Base-by-base conservation (phyloP, 2,113 vertebrate species). In the Nematolebias whitei region DNA sequence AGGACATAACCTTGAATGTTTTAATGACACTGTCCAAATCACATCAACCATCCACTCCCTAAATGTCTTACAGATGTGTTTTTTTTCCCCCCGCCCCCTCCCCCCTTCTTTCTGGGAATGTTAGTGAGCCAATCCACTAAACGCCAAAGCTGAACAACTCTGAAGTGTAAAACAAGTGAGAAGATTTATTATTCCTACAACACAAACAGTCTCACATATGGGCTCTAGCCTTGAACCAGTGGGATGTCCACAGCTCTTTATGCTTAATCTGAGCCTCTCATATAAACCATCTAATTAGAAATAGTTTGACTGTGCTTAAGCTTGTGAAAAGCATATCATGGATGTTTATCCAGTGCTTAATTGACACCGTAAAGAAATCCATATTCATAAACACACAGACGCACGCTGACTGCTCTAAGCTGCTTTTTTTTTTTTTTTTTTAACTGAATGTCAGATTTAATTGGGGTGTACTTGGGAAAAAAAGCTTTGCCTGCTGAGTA, bases 51-150 rank as follows among this genome's bases (percentile, higher is more conserved):
- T 84, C 80, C 38, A 71, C 80, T 88, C 74, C 71, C 67, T 54
- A 88, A 91, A 93, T 91, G 78, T 80, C 72, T 91, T 80, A 83
- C 89, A 91, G 88, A 92, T 91, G 87, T 89, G 59, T 63, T 52
- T n/a, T n/a, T n/a, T n/a, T n/a, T n/a, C n/a, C n/a, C n/a, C n/a
- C n/a, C n/a, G n/a, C n/a, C n/a, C n/a, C n/a, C n/a, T n/a, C n/a
- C n/a, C 3, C 26, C 26, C 26, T 7, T 7, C 26, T 7, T 5
- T 2, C 24, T 6, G 24, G 47, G 63, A 89, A 82, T 71, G 22
- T 69, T 85, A 77, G 78, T 82, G 67, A 72, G 74, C 24, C 29
- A 74, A 82, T 85, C 80, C 78, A 53, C 74, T 79, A 69, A 63
- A 58, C 76, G 3, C 74, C 76, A 74, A 85, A 63, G 62, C 82